Base-by-base conservation (phyloP, 2,113 vertebrate species). In the Alethe castanea region DNA sequence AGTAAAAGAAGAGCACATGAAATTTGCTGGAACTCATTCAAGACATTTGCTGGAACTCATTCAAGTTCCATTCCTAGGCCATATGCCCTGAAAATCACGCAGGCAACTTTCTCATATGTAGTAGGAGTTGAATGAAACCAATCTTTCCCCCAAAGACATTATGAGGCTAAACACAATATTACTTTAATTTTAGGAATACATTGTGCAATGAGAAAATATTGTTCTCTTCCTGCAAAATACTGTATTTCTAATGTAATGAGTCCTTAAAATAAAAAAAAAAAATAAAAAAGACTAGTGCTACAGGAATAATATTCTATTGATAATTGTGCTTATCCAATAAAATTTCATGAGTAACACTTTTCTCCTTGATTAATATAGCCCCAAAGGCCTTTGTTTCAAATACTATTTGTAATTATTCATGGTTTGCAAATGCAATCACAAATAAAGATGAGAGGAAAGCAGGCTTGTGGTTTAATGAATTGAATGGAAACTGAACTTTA, bases 341-440 rank as follows among this genome's bases (percentile, higher is more conserved):
- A 97, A 96, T 97, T 96, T 97, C 89, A 96, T 71, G 88, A 96
- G 53, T 73, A 90, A 79, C 83, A 93, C 86, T 96, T 96, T 94
- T 94, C 87, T 96, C 93, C 88, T 96, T 94, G 94, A 97, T 93
- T 96, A 93, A 97, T 97, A 97, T 44, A 96, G 77, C 88, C 94
- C 92, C 94, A 90, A 94, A 97, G 90, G 85, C 88, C 72, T 96
- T 96, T 97, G 91, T 95, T 97, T 97, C 92, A 96, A 95, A 97
- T 97, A 97, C 94, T 93, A 97, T 97, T 97, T 95, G 92, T 97
- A 98, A 98, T 97, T 97, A 97, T 96, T 96, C 92, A 80, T 96
- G 84, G 70, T 77, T 96, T 96, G 91, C 92, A 97, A 97, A 91
- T 95, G 89, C 53, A 96, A 96, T 95, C 92, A 88, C 93, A 97